Evolutionary conservation across 2,797 vertebrate species (phyloP).

Genomic region (Phoeniculus purpureus): DNA sequence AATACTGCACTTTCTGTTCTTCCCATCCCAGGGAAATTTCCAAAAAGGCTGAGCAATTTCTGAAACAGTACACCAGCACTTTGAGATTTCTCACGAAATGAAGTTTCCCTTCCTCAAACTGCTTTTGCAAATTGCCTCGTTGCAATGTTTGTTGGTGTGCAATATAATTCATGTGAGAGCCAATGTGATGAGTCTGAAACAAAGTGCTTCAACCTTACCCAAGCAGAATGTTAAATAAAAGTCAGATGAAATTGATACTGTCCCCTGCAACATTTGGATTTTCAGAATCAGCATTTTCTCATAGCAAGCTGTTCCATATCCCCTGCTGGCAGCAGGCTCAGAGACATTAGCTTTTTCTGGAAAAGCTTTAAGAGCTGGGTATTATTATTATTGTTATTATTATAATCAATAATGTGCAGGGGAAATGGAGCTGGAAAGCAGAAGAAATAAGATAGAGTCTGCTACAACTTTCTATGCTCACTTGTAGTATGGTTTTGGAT

Average conservation of each 20-base stretch:
- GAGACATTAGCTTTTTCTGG: conserved; percentile 50
- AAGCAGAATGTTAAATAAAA: conserved; percentile 65
- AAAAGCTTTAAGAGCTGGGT: conserved; percentile 45
- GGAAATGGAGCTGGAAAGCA: conserved; percentile 43
- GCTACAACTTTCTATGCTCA: neutral
- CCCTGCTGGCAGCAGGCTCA: conserved; percentile 50
- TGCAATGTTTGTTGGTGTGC: neutral
- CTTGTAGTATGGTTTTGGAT: neutral
- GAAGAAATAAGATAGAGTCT: neutral
- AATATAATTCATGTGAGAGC: conserved; percentile 7
- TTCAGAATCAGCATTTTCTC: conserved; percentile 63
- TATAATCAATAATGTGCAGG: conserved; percentile 43
- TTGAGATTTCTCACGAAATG: conserved; percentile 7
- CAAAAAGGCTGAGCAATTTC: neutral
- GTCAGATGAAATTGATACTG: conserved; percentile 62
- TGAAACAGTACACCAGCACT: neutral
- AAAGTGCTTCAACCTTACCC: conserved; percentile 46
- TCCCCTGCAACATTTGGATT: conserved; percentile 46
- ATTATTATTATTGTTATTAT: conserved; percentile 58
- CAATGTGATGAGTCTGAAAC: conserved; percentile 35
- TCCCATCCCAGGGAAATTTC: neutral
- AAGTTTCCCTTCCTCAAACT: neutral
- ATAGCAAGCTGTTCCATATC: conserved; percentile 41
- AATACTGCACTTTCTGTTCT: neutral
- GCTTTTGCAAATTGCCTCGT: neutral